phyloP scores from a whole-genome alignment of 1,140 invertebrate species.

The Drosophila leontia region DNA sequence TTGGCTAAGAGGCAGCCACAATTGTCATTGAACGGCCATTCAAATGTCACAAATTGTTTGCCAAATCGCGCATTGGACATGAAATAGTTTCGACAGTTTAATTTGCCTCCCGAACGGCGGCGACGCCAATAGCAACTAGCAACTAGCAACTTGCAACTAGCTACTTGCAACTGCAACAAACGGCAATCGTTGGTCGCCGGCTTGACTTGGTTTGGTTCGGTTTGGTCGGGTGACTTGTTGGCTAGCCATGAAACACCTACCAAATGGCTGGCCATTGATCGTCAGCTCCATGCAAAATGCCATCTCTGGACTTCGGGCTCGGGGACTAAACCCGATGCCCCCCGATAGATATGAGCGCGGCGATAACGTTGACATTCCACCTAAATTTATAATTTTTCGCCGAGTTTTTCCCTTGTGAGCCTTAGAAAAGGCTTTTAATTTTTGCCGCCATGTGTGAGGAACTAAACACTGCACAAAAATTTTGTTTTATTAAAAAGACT shows the following conservation, averaged over 20 bases:
- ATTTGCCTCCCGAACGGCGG: slow-evolving; percentile 76
- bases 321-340: slow-evolving; percentile 54
- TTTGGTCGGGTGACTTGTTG: slow-evolving; percentile 62
- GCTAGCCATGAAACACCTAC: slow-evolving; percentile 76
- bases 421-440: slow-evolving; percentile 74
- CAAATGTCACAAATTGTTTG: slow-evolving; percentile 85
- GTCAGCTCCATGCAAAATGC: slow-evolving; percentile 71
- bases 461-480: slow-evolving; percentile 12
- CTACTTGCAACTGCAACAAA: slow-evolving; percentile 38
- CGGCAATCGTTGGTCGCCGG: slow-evolving; percentile 55
- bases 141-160: slow-evolving; percentile 29
- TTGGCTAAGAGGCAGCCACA: slow-evolving; percentile 69
- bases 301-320: slow-evolving; percentile 37
- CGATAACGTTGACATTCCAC: slow-evolving; percentile 83
- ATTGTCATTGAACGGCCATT: slow-evolving; percentile 82
- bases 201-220: slow-evolving; percentile 37
- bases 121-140: slow-evolving; percentile 43
- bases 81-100: slow-evolving; percentile 85
- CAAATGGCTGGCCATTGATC: slow-evolving; percentile 75
- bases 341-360: slow-evolving; percentile 76
- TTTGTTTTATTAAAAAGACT: not conserved
- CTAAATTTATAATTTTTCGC: slow-evolving; percentile 83
- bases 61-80: slow-evolving; percentile 84
- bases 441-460: slow-evolving; percentile 75
- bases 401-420: slow-evolving; percentile 74